phyloP scores from a whole-genome alignment of 2,797 vertebrate species.

The Eidolon dupreanum region DNA sequence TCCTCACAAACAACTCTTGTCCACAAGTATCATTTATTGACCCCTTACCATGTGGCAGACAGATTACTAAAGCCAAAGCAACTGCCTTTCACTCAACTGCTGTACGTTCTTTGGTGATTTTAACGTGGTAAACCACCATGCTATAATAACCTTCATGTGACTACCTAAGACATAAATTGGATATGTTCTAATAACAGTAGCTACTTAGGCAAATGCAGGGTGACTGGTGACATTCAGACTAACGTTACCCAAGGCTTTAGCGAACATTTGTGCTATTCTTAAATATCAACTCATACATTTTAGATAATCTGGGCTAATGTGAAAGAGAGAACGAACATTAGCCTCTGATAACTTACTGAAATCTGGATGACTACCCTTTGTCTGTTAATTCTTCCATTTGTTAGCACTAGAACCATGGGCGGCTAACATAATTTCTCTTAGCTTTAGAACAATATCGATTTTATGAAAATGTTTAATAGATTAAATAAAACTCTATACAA shows the following conservation, averaged over 20 bases:
- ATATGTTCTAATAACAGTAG: background rate
- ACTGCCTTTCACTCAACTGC: background rate
- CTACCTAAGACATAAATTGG: background rate
- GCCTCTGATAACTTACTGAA: background rate
- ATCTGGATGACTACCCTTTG: background rate
- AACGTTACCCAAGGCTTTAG: background rate
- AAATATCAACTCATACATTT: background rate
- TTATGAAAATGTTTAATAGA: background rate
- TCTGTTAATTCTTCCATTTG: background rate
- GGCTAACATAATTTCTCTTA: background rate
- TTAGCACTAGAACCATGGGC: background rate
- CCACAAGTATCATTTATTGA: background rate
- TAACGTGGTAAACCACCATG: background rate
- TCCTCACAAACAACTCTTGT: background rate
- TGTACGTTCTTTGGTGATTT: background rate
- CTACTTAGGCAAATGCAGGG: background rate
- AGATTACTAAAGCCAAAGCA: background rate
- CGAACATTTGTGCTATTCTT: background rate
- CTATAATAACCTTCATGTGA: background rate
- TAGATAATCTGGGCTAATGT: background rate
- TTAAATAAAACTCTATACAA: background rate
- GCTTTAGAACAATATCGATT: background rate
- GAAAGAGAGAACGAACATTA: background rate
- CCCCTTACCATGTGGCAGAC: accelerated
- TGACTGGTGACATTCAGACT: background rate